A percentile compares a stretch with the other conserved stretches of the same genome.
phyloP scores from a whole-genome alignment of 1,140 invertebrate genomes.

The Monomorium pharaonis region DNA sequence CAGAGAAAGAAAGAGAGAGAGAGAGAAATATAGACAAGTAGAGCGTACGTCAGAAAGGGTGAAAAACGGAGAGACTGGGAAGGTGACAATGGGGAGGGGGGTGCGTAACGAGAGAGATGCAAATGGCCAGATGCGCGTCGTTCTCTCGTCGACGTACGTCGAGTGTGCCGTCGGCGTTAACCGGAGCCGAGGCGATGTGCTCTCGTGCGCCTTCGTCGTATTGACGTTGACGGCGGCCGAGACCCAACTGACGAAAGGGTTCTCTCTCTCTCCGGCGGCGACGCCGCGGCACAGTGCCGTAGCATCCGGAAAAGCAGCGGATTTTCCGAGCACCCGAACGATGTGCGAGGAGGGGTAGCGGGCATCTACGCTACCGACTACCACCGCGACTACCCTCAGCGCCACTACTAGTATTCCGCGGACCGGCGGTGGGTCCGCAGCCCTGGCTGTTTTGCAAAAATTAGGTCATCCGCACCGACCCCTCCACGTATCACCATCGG shows the following conservation, averaged over 20 bases:
- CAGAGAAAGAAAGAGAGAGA: background rate
- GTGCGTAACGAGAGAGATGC: background rate
- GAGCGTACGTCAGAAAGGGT: background rate
- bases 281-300: conserved; percentile 82
- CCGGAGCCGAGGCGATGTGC: conserved; percentile 64
- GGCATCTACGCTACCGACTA: conserved; percentile 40
- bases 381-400: conserved; percentile 27
- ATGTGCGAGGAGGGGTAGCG: background rate
- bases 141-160: conserved; percentile 45
- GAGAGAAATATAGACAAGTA: background rate
- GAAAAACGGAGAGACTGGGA: background rate
- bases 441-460: conserved; percentile 72
- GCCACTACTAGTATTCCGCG: conserved; percentile 40
- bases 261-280: conserved; percentile 71
- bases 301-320: conserved; percentile 81
- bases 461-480: conserved; percentile 70
- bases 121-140: conserved; percentile 39
- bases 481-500: background rate
- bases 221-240: conserved; percentile 84
- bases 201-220: conserved; percentile 78
- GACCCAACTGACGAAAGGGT: conserved; percentile 83
- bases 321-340: conserved; percentile 72
- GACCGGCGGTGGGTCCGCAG: conserved; percentile 56
- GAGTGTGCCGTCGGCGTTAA: conserved; percentile 66
- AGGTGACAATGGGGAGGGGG: background rate